Evolutionary conservation across 2,113 vertebrate genomes (phyloP).

Genomic region (Eclectus roratus): DNA sequence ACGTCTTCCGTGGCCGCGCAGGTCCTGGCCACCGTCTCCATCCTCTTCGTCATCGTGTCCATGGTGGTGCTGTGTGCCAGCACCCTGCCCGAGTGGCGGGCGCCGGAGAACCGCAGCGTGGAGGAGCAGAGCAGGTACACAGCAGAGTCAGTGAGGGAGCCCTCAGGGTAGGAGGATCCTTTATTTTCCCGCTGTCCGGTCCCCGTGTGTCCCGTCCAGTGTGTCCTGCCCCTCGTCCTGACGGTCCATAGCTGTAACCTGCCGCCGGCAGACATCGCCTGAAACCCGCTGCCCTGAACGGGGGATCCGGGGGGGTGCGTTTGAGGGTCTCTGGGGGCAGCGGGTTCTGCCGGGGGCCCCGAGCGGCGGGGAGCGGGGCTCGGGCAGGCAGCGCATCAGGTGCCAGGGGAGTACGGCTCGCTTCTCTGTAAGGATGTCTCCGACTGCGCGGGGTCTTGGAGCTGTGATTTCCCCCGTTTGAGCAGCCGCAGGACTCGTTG

Average conservation of each 20-base stretch:
- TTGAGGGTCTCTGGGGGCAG: neutral
- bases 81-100: slow-evolving; percentile 96
- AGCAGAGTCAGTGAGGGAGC: slow-evolving; percentile 81
- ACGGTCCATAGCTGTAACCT: neutral
- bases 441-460: neutral
- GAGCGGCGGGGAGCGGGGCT: neutral
- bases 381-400: neutral
- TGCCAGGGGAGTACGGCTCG: neutral
- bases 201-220: slow-evolving; percentile 63
- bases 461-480: neutral
- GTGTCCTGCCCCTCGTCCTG: slow-evolving; percentile 49
- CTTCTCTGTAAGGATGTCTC: too few relatives aligned
- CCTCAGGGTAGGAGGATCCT: slow-evolving; percentile 83
- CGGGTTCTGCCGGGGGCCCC: neutral
- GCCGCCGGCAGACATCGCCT: neutral
- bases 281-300: neutral
- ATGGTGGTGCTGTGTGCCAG: slow-evolving; percentile 97
- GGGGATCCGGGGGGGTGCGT: neutral
- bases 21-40: slow-evolving; percentile 91
- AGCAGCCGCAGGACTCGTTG: neutral
- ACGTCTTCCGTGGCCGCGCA: slow-evolving; percentile 93
- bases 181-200: slow-evolving; percentile 64
- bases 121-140: slow-evolving; percentile 97
- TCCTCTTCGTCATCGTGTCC: slow-evolving; percentile 95
- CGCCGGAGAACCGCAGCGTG: slow-evolving; percentile 88